phyloP scores from a whole-genome alignment of 2,888 invertebrate genomes.

The Corbicula japonica region DNA sequence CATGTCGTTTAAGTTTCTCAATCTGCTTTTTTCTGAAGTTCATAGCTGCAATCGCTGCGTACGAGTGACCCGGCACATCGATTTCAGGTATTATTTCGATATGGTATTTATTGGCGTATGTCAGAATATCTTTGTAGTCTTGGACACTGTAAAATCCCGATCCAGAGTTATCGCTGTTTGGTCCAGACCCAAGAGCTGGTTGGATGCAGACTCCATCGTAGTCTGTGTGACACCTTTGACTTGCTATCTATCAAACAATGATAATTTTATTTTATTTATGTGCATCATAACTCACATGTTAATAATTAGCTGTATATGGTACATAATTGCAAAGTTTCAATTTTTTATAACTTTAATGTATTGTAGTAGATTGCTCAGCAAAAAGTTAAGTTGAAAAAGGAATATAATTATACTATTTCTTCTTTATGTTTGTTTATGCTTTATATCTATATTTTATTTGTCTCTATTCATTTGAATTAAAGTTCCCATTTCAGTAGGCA shows the following conservation, averaged over 20 bases:
- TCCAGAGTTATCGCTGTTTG: constrained; percentile 58
- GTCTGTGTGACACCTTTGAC: constrained; percentile 68
- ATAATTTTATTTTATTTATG: background rate
- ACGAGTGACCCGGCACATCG: constrained; percentile 79
- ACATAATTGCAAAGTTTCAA: too few species aligned
- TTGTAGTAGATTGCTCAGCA: too few species aligned
- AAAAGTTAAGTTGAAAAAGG: too few species aligned
- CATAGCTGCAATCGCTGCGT: constrained; percentile 81
- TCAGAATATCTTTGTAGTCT: constrained; percentile 76
- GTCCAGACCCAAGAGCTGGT: constrained; percentile 78
- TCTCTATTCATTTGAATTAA: too few species aligned
- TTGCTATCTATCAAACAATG: constrained; percentile 42
- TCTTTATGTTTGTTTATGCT: too few species aligned
- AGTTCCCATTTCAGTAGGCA: background rate
- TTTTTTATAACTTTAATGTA: too few species aligned
- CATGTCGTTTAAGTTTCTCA: constrained; percentile 24
- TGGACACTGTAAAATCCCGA: constrained; percentile 73
- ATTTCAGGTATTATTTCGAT: constrained; percentile 83
- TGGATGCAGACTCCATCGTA: constrained; percentile 63
- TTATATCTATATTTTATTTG: too few species aligned
- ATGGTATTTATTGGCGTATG: constrained; percentile 70
- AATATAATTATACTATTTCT: too few species aligned
- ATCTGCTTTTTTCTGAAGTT: constrained; percentile 44
- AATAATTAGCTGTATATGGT: too few species aligned
- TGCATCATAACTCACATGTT: background rate